phyloP scores from a whole-genome alignment of 2,797 vertebrate genomes.

The Amphiprion clarkii region DNA sequence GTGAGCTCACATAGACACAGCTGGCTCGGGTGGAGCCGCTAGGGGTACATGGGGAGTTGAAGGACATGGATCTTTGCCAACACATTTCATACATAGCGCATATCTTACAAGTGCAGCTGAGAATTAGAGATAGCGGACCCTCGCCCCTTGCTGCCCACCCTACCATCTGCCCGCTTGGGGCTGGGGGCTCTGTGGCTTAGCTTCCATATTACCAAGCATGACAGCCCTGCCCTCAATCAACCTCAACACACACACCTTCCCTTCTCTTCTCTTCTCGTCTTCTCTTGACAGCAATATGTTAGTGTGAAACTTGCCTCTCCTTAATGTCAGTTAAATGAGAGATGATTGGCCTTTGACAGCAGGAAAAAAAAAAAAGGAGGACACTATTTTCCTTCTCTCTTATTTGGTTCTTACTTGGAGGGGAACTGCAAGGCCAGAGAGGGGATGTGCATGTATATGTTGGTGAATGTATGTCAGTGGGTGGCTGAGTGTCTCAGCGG shows the following conservation, averaged over 20 bases:
- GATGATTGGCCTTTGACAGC: conserved; percentile 84
- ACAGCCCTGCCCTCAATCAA: conserved; percentile 78
- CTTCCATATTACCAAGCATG: conserved; percentile 69
- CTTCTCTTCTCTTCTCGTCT: conserved; percentile 19
- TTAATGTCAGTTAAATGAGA: conserved; percentile 82
- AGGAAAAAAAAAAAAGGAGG: conserved; percentile 67
- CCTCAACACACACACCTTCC: conserved; percentile 32
- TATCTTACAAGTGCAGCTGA: conserved; percentile 81
- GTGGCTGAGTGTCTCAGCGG: conserved; percentile 56
- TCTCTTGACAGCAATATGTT: conserved; percentile 85
- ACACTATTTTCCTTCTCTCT: conserved; percentile 82
- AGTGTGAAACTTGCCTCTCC: conserved; percentile 77
- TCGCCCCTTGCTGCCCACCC: conserved; percentile 76
- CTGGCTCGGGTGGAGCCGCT: conserved; percentile 78
- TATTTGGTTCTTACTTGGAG: conserved; percentile 85
- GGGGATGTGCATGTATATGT: conserved; percentile 43
- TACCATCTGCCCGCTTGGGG: conserved; percentile 82
- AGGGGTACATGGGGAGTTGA: conserved; percentile 80
- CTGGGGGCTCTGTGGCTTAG: conserved; percentile 56
- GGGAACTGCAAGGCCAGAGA: conserved; percentile 53
- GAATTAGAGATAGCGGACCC: conserved; percentile 75
- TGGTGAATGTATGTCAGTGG: conserved; percentile 58
- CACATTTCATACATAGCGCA: conserved; percentile 83
- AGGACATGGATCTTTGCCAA: conserved; percentile 86
- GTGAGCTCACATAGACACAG: conserved; percentile 80